Percentiles rank a stretch among this genome's conserved stretches.
Conservation (phyloP, 1,140 invertebrate species). For the Drosophila bipectinata region DNA sequence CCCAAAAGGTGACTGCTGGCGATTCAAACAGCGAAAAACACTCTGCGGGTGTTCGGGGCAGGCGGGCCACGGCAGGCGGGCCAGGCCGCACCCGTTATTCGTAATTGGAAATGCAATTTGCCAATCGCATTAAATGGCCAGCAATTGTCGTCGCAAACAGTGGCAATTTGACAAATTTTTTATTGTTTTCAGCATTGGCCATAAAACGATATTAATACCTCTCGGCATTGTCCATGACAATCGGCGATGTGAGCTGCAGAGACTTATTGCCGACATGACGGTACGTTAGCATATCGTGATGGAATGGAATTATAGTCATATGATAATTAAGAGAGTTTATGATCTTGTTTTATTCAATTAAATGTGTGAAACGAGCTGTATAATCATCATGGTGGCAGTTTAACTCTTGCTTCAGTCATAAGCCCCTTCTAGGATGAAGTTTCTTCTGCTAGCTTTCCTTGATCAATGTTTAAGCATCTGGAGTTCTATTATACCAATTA, state of each 20-base stretch:
- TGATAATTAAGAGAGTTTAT: slow-evolving; percentile 41
- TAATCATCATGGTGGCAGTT: not conserved
- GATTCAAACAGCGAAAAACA: slow-evolving; percentile 29
- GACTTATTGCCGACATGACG: slow-evolving; percentile 44
- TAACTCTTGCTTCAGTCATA: not conserved
- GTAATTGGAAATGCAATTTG: slow-evolving; percentile 75
- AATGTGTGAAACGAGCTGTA: slow-evolving; percentile 23
- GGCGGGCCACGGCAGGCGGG: too few relatives aligned
- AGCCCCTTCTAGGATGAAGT: not conserved
- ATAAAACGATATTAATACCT: slow-evolving; percentile 67
- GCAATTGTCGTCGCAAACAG: slow-evolving; percentile 54
- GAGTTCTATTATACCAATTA: slow-evolving; percentile 36
- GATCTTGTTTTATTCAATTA: slow-evolving; percentile 31
- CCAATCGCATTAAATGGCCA: slow-evolving; percentile 70
- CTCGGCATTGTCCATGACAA: slow-evolving; percentile 44
- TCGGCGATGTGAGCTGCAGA: slow-evolving; percentile 14
- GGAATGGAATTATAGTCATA: slow-evolving; percentile 23
- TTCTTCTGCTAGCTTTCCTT: not conserved
- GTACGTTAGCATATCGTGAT: slow-evolving; percentile 25
- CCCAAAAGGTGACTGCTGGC: slow-evolving; percentile 29
- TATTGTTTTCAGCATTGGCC: slow-evolving; percentile 67
- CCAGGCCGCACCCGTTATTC: slow-evolving; percentile 5
- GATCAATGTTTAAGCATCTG: not conserved
- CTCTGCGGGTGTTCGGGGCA: slow-evolving; percentile 8
- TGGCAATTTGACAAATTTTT: slow-evolving; percentile 81